These are phyloP conservation scores for Diaprepes abbreviatus DNA, from an alignment of 2,888 invertebrate genomes.

Conservation along the genomic window DNA sequence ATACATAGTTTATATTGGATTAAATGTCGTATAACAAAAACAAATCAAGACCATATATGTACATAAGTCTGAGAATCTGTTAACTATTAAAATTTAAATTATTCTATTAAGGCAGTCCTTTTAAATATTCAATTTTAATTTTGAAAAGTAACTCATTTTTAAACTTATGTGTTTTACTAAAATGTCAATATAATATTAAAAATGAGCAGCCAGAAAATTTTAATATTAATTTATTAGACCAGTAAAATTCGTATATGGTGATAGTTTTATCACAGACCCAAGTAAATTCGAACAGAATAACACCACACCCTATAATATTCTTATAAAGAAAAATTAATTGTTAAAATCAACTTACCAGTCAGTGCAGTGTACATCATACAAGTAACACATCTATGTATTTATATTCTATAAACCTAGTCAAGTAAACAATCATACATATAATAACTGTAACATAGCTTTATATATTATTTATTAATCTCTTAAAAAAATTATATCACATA, in stretches of 20 bases:
- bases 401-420: too few species aligned
- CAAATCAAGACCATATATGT: too few species aligned
- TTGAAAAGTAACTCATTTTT: too few species aligned
- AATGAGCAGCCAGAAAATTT: too few species aligned
- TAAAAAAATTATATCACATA: conserved; percentile 66
- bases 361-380: conserved; percentile 1
- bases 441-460: not conserved
- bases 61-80: too few species aligned
- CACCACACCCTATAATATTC: not conserved
- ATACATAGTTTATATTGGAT: too few species aligned
- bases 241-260: conserved; percentile 13
- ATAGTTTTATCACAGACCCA: conserved; percentile 6
- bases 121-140: too few species aligned
- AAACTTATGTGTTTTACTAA: too few species aligned
- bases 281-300: conserved; percentile 1
- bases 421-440: not conserved
- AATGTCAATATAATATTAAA: too few species aligned
- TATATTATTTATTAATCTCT: not conserved
- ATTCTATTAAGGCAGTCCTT: too few species aligned
- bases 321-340: not conserved
- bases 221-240: not conserved
- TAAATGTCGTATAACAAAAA: too few species aligned
- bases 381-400: not conserved
- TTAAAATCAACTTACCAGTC: not conserved
- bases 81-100: too few species aligned